Evolutionary conservation across 2,888 invertebrate genomes (phyloP).

Genomic region (Ethmia dodecea): DNA sequence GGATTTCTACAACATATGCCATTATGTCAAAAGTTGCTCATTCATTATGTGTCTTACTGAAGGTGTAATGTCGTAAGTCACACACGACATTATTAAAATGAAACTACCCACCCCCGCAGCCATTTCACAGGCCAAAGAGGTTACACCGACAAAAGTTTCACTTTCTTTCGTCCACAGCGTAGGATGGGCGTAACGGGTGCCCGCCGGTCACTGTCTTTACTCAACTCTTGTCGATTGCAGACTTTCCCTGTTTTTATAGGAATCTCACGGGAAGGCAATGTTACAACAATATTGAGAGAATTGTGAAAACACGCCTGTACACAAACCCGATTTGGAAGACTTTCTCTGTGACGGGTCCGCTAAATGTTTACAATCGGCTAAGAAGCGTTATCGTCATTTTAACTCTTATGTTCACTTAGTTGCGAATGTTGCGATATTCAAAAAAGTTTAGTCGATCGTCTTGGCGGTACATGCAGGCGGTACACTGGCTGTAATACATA

Average conservation of each 20-base stretch:
- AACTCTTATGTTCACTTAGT: too few relatives aligned
- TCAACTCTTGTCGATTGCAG: slow-evolving; percentile 51
- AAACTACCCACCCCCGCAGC: slow-evolving; percentile 24
- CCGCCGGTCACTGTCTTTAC: slow-evolving; percentile 43
- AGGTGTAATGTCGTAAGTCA: too few relatives aligned
- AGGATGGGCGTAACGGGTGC: slow-evolving; percentile 62
- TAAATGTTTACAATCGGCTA: too few relatives aligned
- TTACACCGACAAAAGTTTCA: slow-evolving; percentile 50
- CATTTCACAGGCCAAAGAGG: slow-evolving; percentile 23
- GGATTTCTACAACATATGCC: too few relatives aligned
- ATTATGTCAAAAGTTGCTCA: too few relatives aligned
- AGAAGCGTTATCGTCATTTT: too few relatives aligned
- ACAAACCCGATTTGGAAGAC: slow-evolving; percentile 12
- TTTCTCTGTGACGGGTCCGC: slow-evolving; percentile 2
- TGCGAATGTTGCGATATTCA: too few relatives aligned
- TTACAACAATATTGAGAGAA: slow-evolving; percentile 54
- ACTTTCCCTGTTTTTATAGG: slow-evolving; percentile 75
- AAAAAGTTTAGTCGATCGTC: too few relatives aligned
- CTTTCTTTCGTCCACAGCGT: slow-evolving; percentile 58
- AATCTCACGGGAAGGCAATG: slow-evolving; percentile 53
- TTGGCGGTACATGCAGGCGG: too few relatives aligned
- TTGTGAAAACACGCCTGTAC: slow-evolving; percentile 25
- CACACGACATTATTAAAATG: too few relatives aligned
- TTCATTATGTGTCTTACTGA: too few relatives aligned
- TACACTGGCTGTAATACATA: too few relatives aligned